Evolutionary conservation across 2,888 invertebrate species (phyloP), one percentile per base, ranked within the genome.

Genomic region (Cheilosia scutellata): DNA sequence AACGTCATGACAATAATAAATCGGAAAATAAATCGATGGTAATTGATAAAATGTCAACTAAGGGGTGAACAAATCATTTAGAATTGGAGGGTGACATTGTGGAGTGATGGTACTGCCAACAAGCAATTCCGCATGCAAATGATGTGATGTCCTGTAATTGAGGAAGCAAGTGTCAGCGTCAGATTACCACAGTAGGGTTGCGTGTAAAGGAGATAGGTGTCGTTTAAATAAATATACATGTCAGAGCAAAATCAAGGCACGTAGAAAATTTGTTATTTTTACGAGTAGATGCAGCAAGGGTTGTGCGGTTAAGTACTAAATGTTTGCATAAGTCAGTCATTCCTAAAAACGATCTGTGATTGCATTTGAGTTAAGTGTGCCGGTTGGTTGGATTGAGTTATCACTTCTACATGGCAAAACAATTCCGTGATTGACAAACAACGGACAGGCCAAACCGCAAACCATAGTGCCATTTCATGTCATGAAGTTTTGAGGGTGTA

Each of bases 21-120:
- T 86, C 75, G 84, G 51, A 80, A 84, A 84, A 75, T 84, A 84
- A 84, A 86, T 86, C 86, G 71, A 82, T 82, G 82, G 86, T 76
- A 82, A 86, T 86, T 86, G 86, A 86, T 86, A 86, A 86, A 86
- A 86, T 58, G 76, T 77, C 76, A 82, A 55, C 53, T 33, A 40
- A 20, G 20, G 31, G 37, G 40, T 27, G 25, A 11, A 9, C n/a
- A 66, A 82, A 66, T 78, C 71, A 62, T 60, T 65, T 49, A 42
- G 66, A 31, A 33, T 13, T 20, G 5, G 9, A 5, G 37, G 49
- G 33, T 31, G 42, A 13, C 4, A 55, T n/a, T 2, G 2, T 44
- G 37, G 44, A 37, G 5, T 9, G 11, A 29, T 37, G 29, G 42
- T 29, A 27, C 5, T 55, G 66, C n/a, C 37, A 25, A 29, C 40